These are phyloP conservation scores for Meandrusa payeni DNA, from an alignment of 2,888 invertebrate species.

Conservation along the genomic window DNA sequence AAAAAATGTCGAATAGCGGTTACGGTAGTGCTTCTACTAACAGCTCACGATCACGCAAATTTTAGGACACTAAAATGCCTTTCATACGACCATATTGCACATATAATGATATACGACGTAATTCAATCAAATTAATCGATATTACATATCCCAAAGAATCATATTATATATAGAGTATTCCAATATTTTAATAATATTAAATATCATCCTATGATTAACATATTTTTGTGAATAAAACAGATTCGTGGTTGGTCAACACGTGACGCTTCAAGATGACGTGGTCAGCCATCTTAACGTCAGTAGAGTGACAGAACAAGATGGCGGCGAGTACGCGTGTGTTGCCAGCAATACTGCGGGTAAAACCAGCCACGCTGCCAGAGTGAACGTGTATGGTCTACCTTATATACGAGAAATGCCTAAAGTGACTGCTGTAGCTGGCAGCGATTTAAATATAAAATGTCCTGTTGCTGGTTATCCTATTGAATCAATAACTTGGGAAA, in stretches of 20 bases:
- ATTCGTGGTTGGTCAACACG: conserved; percentile 94
- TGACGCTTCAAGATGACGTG: conserved; percentile 94
- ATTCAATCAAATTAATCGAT: too few species aligned
- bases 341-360: conserved; percentile 91
- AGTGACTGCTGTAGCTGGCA: conserved; percentile 92
- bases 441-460: conserved; percentile 91
- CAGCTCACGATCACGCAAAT: too few species aligned
- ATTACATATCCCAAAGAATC: too few species aligned
- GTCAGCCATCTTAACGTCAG: conserved; percentile 96
- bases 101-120: too few species aligned
- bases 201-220: too few species aligned
- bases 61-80: too few species aligned
- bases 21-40: too few species aligned
- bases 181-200: too few species aligned
- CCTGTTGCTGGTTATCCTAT: conserved; percentile 95
- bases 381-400: conserved; percentile 93
- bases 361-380: conserved; percentile 90
- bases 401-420: conserved; percentile 94
- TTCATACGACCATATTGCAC: too few species aligned
- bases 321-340: conserved; percentile 93
- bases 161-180: too few species aligned
- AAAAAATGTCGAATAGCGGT: too few species aligned
- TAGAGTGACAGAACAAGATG: conserved; percentile 92
- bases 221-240: too few species aligned
- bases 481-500: conserved; percentile 93